These are phyloP conservation scores for Thymelicus acteon DNA, from an alignment of 2,888 invertebrate species.

Conservation along the genomic window DNA sequence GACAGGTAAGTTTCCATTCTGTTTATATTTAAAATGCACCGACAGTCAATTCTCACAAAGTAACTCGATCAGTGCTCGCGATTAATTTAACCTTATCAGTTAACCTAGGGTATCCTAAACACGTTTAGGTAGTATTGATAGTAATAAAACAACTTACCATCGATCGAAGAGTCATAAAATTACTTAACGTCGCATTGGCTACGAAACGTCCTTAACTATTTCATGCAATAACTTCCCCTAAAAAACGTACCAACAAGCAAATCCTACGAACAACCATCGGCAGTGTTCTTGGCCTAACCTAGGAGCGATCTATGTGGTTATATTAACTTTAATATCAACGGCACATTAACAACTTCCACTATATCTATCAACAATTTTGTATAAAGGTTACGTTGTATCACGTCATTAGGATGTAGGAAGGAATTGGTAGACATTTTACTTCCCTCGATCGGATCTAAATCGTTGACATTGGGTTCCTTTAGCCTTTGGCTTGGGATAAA, in stretches of 20 bases:
- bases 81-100: constrained; percentile 65
- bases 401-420: constrained; percentile 17
- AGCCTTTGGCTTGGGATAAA: constrained; percentile 4
- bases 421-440: constrained; percentile 32
- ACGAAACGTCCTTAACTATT: constrained; percentile 31
- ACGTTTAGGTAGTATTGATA: constrained; percentile 65
- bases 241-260: constrained; percentile 23
- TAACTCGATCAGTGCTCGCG: constrained; percentile 2
- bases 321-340: constrained; percentile 31
- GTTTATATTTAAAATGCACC: not conserved
- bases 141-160: constrained; percentile 67
- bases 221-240: constrained; percentile 26
- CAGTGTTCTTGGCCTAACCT: constrained; percentile 35
- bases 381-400: constrained; percentile 18
- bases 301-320: constrained; percentile 24
- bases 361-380: constrained; percentile 34
- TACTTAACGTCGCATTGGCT: constrained; percentile 52
- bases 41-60: not conserved
- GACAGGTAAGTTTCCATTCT: no score
- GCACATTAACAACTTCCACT: constrained; percentile 31
- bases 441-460: constrained; percentile 56
- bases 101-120: constrained; percentile 71
- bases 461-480: constrained; percentile 41
- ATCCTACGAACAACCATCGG: constrained; percentile 31
- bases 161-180: constrained; percentile 62